A percentile compares a stretch with the other conserved stretches of the same genome.
Conservation (phyloP, 2,797 vertebrate species). For the Glossophaga mutica region DNA sequence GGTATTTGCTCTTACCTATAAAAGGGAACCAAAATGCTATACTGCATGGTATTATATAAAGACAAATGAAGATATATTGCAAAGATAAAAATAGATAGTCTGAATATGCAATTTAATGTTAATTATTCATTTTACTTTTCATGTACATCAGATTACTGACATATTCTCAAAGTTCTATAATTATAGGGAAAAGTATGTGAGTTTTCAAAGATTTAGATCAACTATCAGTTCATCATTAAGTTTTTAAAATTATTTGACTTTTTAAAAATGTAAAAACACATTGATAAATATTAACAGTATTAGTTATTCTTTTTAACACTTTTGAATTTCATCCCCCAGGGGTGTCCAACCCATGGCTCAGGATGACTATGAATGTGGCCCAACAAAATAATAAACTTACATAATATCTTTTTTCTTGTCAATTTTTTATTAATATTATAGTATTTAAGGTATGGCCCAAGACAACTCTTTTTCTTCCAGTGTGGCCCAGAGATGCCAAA, state of each 20-base stretch:
- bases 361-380: no score
- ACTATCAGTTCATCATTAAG: conserved; percentile 35
- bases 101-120: conserved; percentile 51
- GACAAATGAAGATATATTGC: conserved; percentile 32
- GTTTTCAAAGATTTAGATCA: conserved; percentile 56
- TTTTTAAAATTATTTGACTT: conserved; percentile 44
- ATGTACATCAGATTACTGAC: conserved; percentile 51
- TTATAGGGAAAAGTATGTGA: conserved; percentile 41
- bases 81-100: conserved; percentile 40
- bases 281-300: background rate
- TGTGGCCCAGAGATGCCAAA: no score
- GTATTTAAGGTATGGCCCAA: no score
- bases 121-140: conserved; percentile 57
- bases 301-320: background rate
- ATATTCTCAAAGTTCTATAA: conserved; percentile 49
- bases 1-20: background rate
- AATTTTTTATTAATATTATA: no score
- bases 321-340: background rate
- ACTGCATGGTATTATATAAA: conserved; percentile 26
- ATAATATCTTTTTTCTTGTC: no score
- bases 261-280: conserved; percentile 32
- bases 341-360: no score
- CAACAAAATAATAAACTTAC: no score
- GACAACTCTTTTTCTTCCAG: no score
- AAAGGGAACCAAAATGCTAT: conserved; percentile 19